phyloP scores from a whole-genome alignment of 2,113 vertebrate genomes.

The Serilophus lunatus region DNA sequence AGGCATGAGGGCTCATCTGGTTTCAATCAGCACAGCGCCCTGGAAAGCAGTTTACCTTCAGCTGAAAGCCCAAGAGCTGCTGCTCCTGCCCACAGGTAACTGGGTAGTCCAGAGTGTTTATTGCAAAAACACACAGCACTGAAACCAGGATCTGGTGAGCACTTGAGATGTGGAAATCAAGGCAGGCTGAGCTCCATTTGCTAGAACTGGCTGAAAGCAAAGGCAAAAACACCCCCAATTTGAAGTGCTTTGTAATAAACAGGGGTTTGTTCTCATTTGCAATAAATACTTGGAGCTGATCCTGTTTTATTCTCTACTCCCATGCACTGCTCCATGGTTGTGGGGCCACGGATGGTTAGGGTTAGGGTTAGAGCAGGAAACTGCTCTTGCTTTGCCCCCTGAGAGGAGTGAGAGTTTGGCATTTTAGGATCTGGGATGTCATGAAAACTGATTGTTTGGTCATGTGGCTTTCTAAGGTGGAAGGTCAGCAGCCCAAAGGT shows the following conservation, averaged over 20 bases:
- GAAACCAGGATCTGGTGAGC: not conserved
- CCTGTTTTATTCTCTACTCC: not conserved
- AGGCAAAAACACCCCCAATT: not conserved
- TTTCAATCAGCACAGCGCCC: not conserved
- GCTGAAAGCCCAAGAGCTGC: not conserved
- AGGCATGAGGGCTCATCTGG: not conserved
- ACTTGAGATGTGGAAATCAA: not conserved
- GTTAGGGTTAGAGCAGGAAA: too few relatives aligned
- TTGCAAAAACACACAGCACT: not conserved
- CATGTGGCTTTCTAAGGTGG: rapidly evolving
- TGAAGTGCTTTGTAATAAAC: not conserved
- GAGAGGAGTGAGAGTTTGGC: not conserved
- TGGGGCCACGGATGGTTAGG: rapidly evolving
- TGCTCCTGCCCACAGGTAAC: not conserved
- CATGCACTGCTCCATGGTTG: not conserved
- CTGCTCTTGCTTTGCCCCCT: not conserved
- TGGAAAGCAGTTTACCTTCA: not conserved
- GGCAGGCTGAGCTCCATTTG: not conserved
- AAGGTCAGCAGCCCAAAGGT: not conserved
- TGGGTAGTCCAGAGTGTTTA: not conserved
- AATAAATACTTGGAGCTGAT: not conserved
- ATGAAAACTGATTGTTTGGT: not conserved
- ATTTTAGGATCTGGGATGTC: not conserved
- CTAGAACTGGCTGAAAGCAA: not conserved
- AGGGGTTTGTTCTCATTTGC: not conserved